These are phyloP conservation scores for Clarias macrocephalus DNA, from an alignment of 2,113 vertebrate species.

Conservation along the genomic window DNA sequence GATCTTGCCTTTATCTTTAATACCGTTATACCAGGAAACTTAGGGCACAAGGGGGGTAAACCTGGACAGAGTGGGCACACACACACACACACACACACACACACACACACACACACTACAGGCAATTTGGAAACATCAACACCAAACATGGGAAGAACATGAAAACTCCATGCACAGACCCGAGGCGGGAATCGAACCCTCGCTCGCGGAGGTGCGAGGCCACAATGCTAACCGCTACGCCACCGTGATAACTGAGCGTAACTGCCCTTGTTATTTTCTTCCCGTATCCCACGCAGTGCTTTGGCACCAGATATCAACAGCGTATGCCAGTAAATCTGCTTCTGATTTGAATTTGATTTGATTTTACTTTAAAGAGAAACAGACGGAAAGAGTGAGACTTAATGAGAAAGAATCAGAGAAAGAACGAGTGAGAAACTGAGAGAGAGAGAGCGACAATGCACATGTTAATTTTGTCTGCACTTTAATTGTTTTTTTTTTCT, in stretches of 20 bases:
- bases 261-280: not conserved
- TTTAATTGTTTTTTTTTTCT: conserved; percentile 5
- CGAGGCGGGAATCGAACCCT: too few species aligned
- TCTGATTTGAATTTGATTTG: not conserved
- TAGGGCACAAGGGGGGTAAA: too few species aligned
- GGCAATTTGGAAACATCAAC: too few species aligned
- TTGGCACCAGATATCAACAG: not conserved
- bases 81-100: too few species aligned
- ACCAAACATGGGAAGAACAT: too few species aligned
- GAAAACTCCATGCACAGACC: too few species aligned
- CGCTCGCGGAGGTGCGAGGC: too few species aligned
- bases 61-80: too few species aligned
- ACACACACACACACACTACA: too few species aligned
- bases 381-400: not conserved
- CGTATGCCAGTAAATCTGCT: not conserved
- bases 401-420: not conserved
- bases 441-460: not conserved
- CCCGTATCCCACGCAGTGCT: not conserved
- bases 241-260: not conserved
- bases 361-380: not conserved
- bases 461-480: not conserved
- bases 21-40: not conserved
- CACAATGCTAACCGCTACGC: too few species aligned
- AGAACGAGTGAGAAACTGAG: not conserved
- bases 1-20: not conserved